Base-by-base conservation (phyloP, 2,113 vertebrate species). In the Zeus faber region DNA sequence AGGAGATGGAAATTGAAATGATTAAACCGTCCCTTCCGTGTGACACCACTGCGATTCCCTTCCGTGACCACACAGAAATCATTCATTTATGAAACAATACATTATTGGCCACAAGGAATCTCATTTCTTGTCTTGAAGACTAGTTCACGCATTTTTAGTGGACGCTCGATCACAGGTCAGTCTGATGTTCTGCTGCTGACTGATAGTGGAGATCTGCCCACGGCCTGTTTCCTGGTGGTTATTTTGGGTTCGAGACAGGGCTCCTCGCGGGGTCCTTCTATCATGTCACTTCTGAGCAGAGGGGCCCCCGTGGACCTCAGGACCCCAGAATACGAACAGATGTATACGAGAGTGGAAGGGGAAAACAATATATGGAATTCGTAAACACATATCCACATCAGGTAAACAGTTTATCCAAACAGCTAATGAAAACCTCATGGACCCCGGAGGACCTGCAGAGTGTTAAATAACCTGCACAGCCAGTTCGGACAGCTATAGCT, bases 321-420 rank as follows among this genome's bases (percentile, higher is more conserved):
- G 48, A 40, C 39, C 48, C 57, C 71, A 70, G 68, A 85, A 70
- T 41, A 74, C 49, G 46, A 79, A 59, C 74, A 82, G 74, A 79
- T 84, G 76, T 76, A 80, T 81, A 56, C 62, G 53, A 71, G 77
- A 84, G 58, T 17, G 43, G 55, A 55, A 67, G 41, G 50, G 16
- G 29, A 69, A 82, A 66, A 74, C 52, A 69, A 71, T 57, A 67
- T 66, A 64, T 63, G 45, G 59, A 76, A 76, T 80, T 62, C 53
- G 70, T 80, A 86, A 85, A 84, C 70, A 77, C 60, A 50, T 58
- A 61, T 66, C 44, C 41, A 46, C 49, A 69, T 69, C 31, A 67
- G 50, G 54, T 20, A 78, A 77, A 75, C 60, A 62, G 70, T 80
- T 79, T 67, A 80, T 72, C 58, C 55, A 40, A 55, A 31, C 31